Evolutionary conservation across 2,113 vertebrate species (phyloP).

Genomic region (Ifrita kowaldi): DNA sequence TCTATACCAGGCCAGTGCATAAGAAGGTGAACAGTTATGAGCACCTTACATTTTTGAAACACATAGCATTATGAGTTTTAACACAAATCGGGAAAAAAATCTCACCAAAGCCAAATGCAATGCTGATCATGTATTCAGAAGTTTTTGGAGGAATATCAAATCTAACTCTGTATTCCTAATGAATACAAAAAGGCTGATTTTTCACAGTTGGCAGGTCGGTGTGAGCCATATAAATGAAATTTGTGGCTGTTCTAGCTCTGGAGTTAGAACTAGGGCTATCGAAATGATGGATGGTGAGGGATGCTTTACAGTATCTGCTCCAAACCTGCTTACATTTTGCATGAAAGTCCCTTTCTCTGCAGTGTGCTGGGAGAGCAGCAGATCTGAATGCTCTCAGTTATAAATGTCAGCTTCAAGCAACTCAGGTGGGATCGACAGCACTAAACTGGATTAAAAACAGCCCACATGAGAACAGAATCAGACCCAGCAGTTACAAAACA

Average conservation of each 20-base stretch:
- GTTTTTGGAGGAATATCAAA: not conserved
- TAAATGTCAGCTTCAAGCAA: not conserved
- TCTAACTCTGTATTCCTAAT: not conserved
- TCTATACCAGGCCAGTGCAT: not conserved
- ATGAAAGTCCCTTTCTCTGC: not conserved
- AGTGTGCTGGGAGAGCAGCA: not conserved
- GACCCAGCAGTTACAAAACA: slow-evolving; percentile 20
- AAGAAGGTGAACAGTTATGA: not conserved
- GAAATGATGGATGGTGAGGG: not conserved
- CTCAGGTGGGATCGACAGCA: not conserved
- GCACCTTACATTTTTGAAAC: not conserved
- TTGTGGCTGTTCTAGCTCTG: not conserved
- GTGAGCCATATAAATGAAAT: not conserved
- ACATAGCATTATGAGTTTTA: not conserved
- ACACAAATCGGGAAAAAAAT: not conserved
- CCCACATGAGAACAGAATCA: slow-evolving; percentile 9
- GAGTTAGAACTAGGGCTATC: not conserved
- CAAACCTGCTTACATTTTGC: not conserved
- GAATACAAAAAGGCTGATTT: slow-evolving; percentile 8
- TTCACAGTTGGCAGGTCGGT: not conserved
- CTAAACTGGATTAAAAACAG: slow-evolving; percentile 15
- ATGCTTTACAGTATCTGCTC: not conserved
- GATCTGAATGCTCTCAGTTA: not conserved
- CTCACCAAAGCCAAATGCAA: not conserved
- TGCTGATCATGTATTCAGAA: not conserved